Base-by-base conservation (phyloP, 2,888 invertebrate species). In the Cordilura impudica region DNA sequence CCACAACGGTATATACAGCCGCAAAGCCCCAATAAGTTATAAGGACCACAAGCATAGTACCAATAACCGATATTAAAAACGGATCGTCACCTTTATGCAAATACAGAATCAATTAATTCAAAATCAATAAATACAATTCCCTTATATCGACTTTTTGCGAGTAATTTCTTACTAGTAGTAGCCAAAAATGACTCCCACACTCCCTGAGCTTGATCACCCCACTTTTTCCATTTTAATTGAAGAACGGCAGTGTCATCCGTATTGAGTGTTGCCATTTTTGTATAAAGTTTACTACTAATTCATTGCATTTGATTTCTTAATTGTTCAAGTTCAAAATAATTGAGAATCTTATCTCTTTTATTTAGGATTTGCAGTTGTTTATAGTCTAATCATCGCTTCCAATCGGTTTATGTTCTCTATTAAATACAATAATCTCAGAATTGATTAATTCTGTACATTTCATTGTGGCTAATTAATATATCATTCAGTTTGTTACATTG, bases 11-110 rank as follows among this genome's bases (percentile, higher is more conserved):
- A 84, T 95, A 95, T 74, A 95, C 90, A 0, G 92, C 92, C 1
- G 95, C 95, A 84, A 94, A 91, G 0, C 92, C 73, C 95, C 95
- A 95, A 88, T 95, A 96, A 0, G 94, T 92, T 2, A 90, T 84
- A 61, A 93, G 91, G 1, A 93, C 92, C 29, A 95, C 87, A 4
- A 90, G 75, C 1, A 89, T 88, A 82, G 91, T 91, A 88, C 94
- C 93, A 84, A 91, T 90, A 12, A 94, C 91, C 91, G 93, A 93
- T 71, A 95, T 87, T 1, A 89, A 89, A 75, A 91, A 90, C 0
- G 93, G 92, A 89, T 95, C 93, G 82, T 94, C 93, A 6, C 90
- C 90, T 83, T 81, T 31, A n/a, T n/a, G n/a, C n/a, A 67, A 63
- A 39, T 39, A 16, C 12, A 19, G 18, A 19, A 56, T 43, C 23